phyloP scores from a whole-genome alignment of 23 tunicate species.

The Oikopleura dioica region DNA sequence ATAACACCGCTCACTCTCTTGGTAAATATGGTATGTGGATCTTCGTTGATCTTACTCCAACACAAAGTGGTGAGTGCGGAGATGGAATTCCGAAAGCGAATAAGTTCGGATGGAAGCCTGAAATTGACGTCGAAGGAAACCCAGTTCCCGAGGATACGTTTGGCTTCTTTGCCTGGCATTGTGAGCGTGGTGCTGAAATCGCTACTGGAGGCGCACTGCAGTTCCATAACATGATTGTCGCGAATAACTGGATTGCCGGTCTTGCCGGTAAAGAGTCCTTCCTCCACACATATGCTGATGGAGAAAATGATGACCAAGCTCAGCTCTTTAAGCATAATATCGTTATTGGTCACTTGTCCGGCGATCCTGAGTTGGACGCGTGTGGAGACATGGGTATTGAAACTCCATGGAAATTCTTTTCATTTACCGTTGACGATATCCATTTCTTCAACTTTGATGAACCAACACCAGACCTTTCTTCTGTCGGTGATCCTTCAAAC shows the following conservation, averaged over 20 bases:
- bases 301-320: background rate
- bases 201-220: conserved; percentile 85
- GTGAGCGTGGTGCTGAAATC: conserved; percentile 94
- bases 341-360: background rate
- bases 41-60: conserved; percentile 16
- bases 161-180: conserved; percentile 35
- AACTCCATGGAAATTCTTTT: background rate
- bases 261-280: conserved; percentile 2
- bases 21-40: conserved; percentile 98
- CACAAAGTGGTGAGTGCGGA: background rate
- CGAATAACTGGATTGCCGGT: conserved; percentile 40
- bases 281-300: conserved; percentile 1
- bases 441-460: background rate
- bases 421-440: conserved; percentile 7
- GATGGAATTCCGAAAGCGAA: background rate
- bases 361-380: background rate
- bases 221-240: conserved; percentile 42
- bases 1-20: conserved; percentile 81
- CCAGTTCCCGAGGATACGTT: background rate
- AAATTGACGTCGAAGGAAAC: background rate
- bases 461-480: background rate
- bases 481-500: background rate
- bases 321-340: conserved; percentile 5
- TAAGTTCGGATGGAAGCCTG: background rate
- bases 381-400: conserved; percentile 11